Evolutionary conservation across 1,140 invertebrate genomes (phyloP).

Genomic region (Meloidogyne exigua): DNA sequence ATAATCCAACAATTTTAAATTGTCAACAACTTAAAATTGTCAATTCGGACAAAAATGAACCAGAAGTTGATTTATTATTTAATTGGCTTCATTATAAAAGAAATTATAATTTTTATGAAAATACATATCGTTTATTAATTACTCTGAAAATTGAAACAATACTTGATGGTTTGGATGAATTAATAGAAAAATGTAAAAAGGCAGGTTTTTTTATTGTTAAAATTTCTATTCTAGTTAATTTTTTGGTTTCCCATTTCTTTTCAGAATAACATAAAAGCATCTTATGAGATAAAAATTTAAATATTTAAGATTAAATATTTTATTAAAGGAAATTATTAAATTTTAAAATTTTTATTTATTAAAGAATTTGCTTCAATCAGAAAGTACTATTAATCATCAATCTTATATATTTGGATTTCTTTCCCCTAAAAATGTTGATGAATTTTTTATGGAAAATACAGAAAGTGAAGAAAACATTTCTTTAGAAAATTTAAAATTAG

Average conservation of each 20-base stretch:
- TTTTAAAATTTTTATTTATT: no score
- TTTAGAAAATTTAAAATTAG: background rate
- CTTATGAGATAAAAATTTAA: no score
- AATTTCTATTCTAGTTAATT: no score
- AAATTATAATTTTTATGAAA: background rate
- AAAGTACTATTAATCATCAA: background rate
- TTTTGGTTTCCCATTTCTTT: no score
- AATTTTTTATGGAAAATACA: slow-evolving; percentile 3
- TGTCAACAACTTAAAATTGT: background rate
- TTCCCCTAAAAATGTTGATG: background rate
- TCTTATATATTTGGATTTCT: background rate
- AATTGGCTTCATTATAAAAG: background rate
- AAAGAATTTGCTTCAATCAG: background rate
- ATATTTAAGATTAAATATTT: no score
- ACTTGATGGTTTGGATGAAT: background rate
- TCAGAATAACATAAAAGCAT: no score
- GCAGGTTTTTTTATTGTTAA: no score
- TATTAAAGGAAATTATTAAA: no score
- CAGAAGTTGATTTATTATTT: background rate
- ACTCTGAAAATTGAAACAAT: no score
- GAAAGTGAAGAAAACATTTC: background rate
- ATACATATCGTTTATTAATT: no score
- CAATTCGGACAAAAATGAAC: background rate
- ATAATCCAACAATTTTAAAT: background rate
- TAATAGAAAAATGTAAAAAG: background rate